These are phyloP conservation scores for Hydropsyche betteni DNA, from an alignment of 2,888 invertebrate species.

Conservation along the genomic window DNA sequence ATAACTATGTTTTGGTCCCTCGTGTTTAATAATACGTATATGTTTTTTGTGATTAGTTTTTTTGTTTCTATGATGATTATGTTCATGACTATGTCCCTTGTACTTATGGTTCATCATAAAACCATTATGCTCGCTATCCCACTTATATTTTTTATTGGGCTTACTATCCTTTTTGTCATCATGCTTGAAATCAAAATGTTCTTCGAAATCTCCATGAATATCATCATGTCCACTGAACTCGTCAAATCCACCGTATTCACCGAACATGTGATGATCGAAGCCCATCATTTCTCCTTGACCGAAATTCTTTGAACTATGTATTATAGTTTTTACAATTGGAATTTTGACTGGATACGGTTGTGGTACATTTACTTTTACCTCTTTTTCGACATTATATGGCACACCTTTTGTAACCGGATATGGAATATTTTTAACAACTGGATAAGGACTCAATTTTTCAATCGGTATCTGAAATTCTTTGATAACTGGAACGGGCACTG, in stretches of 20 bases:
- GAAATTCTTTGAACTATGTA: constrained; percentile 61
- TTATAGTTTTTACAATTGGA: constrained; percentile 72
- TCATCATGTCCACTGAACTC: constrained; percentile 18
- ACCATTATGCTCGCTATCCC: neutral
- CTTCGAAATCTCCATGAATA: constrained; percentile 11
- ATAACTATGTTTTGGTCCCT: neutral
- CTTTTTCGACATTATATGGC: constrained; percentile 76
- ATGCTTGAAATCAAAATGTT: constrained; percentile 21
- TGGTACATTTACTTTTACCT: constrained; percentile 78
- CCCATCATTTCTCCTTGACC: constrained; percentile 7
- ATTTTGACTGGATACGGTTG: constrained; percentile 80
- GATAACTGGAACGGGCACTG: constrained; percentile 75
- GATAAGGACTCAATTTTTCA: constrained; percentile 72
- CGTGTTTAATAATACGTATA: neutral
- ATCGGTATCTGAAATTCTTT: constrained; percentile 69
- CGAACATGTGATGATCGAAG: constrained; percentile 7
- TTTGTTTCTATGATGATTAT: neutral
- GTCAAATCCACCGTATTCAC: neutral
- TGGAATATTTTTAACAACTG: constrained; percentile 77
- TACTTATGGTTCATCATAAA: constrained; percentile 3
- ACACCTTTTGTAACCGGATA: constrained; percentile 79
- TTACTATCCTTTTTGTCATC: neutral
- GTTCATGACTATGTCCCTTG: neutral
- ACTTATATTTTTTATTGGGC: neutral
- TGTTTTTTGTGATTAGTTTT: neutral